These are phyloP conservation scores for Artemia sp. DNA, from an alignment of 2,888 invertebrate genomes.

Conservation along the genomic window DNA sequence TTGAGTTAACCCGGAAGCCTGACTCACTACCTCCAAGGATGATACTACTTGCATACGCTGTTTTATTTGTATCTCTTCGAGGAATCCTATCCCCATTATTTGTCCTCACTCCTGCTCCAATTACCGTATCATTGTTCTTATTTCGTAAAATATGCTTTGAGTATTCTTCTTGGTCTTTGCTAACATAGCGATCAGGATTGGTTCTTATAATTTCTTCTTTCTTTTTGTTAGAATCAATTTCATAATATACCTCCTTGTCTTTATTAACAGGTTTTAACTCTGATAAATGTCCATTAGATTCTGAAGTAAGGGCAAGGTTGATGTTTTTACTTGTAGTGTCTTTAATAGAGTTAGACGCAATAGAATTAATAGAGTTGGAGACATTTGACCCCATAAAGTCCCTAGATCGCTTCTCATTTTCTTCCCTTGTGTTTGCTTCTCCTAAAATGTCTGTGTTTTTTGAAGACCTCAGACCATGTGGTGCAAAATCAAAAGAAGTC, in stretches of 20 bases:
- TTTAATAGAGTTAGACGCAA: background rate
- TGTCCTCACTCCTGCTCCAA: background rate
- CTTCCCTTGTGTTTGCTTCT: background rate
- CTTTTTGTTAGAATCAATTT: background rate
- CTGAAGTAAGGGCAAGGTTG: background rate
- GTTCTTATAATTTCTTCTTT: background rate
- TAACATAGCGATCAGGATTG: background rate
- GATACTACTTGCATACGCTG: background rate
- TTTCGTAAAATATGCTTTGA: background rate
- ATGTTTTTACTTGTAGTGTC: background rate
- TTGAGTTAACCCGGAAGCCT: background rate
- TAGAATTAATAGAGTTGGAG: background rate
- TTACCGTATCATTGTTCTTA: background rate
- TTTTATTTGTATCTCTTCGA: background rate
- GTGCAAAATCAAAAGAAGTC: background rate
- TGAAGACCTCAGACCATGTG: background rate
- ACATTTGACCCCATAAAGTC: background rate
- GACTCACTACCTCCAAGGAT: background rate
- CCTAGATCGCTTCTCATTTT: background rate
- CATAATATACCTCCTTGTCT: background rate
- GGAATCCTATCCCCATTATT: background rate
- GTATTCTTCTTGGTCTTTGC: conserved; percentile 3
- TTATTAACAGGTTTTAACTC: background rate
- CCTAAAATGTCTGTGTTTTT: background rate
- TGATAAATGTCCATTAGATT: background rate